phyloP scores from a whole-genome alignment of 2,113 vertebrate genomes.

The Nettapus auritus region DNA sequence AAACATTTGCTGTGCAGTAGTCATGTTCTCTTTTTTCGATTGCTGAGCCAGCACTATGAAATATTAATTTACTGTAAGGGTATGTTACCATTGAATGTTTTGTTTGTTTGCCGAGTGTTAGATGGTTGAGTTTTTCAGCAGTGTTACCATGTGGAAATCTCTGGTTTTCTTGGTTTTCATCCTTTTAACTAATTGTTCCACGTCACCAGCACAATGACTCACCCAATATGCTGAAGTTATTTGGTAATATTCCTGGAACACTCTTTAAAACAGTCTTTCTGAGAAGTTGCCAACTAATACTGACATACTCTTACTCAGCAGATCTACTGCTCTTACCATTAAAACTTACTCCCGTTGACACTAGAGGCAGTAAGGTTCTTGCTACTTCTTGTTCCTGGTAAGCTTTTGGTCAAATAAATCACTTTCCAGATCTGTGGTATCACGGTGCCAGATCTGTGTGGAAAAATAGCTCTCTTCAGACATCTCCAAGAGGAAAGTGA shows the following conservation, averaged over 20 bases:
- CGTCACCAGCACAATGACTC: neutral
- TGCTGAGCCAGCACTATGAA: neutral
- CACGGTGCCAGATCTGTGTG: neutral
- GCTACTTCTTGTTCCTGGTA: neutral
- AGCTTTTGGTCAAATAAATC: neutral
- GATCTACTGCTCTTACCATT: neutral
- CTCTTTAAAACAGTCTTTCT: neutral
- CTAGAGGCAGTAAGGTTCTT: accelerated
- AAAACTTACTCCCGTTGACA: neutral
- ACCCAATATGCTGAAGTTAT: neutral
- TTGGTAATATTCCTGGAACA: constrained; percentile 22
- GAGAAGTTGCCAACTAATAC: neutral
- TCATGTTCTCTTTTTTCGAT: neutral
- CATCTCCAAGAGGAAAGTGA: neutral
- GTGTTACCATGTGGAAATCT: accelerated
- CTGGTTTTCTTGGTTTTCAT: neutral
- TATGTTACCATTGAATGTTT: neutral
- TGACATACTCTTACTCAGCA: neutral
- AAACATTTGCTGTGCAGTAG: neutral
- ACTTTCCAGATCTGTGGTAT: neutral
- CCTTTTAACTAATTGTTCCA: neutral
- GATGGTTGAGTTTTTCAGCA: neutral
- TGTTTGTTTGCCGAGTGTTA: neutral
- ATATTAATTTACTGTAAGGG: neutral
- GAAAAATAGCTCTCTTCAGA: neutral